A percentile compares a stretch with the other conserved stretches of the same genome.
Conservation (phyloP, 2,113 vertebrate species). For the Macrotus californicus region DNA sequence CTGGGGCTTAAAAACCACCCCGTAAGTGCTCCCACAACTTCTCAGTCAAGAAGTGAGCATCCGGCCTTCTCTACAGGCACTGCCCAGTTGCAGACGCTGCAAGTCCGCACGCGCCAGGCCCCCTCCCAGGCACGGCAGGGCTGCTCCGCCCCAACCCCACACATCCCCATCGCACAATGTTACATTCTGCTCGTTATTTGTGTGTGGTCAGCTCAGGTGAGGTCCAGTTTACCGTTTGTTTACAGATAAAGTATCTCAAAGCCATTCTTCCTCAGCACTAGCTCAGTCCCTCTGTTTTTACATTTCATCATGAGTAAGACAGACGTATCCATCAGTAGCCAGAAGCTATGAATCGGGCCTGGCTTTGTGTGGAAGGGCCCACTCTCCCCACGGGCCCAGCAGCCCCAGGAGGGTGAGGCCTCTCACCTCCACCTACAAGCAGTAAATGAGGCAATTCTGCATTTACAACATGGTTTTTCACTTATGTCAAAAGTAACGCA, state of each 20-base stretch:
- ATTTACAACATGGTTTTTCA: background rate
- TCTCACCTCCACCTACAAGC: background rate
- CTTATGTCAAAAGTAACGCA: background rate
- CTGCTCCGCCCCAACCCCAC: background rate
- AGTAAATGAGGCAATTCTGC: background rate
- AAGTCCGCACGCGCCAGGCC: background rate
- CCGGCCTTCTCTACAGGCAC: background rate
- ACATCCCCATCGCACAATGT: background rate
- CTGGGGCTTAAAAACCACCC: background rate
- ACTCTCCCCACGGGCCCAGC: rapidly evolving
- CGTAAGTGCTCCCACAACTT: background rate
- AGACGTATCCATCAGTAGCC: background rate
- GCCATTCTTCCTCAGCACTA: background rate
- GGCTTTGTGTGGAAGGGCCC: background rate
- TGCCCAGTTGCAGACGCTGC: background rate
- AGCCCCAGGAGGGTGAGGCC: rapidly evolving
- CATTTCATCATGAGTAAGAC: background rate
- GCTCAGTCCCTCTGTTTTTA: background rate
- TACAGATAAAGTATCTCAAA: background rate
- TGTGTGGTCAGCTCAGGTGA: background rate
- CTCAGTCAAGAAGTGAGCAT: background rate
- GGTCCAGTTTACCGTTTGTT: background rate
- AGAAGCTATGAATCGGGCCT: background rate
- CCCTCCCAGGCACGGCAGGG: background rate
- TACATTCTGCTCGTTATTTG: background rate